Evolutionary conservation across 2,113 vertebrate species (phyloP).

Genomic region (Calidris pugnax): DNA sequence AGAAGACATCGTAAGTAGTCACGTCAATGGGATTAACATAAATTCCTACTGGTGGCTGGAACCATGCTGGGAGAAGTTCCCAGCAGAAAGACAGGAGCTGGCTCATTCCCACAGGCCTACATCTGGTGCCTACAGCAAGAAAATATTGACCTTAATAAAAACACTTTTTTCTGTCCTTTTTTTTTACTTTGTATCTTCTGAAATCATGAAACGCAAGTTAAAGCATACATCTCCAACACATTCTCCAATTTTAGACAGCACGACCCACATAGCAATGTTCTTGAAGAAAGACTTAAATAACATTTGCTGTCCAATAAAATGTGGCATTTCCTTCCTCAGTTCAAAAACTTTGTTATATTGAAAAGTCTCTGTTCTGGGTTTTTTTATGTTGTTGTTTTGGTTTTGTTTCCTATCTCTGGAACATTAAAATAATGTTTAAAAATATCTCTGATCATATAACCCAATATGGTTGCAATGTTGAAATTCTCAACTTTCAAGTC

Average conservation of each 20-base stretch:
- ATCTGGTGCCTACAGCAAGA: background rate
- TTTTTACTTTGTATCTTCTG: background rate
- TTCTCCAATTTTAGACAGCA: background rate
- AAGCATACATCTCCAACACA: background rate
- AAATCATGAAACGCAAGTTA: background rate
- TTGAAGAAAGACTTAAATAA: background rate
- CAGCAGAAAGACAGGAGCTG: background rate
- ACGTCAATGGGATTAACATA: background rate
- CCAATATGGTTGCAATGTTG: background rate
- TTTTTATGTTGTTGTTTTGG: background rate
- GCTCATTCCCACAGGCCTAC: background rate
- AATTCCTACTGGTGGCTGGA: background rate
- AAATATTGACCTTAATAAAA: constrained; percentile 12
- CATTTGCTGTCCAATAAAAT: background rate
- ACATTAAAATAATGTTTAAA: background rate
- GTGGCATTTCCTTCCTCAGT: background rate
- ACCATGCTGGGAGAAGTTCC: background rate
- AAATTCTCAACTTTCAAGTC: background rate
- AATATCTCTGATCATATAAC: background rate
- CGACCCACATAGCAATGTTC: background rate
- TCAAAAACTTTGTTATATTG: background rate
- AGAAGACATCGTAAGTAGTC: background rate
- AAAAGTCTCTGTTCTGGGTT: background rate
- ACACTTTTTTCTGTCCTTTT: background rate
- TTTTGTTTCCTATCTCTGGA: background rate